A percentile compares a stretch with the other conserved stretches of the same genome.
These are phyloP conservation scores for Drosophila micromelanica DNA, from an alignment of 1,140 invertebrate species.

Conservation along the genomic window DNA sequence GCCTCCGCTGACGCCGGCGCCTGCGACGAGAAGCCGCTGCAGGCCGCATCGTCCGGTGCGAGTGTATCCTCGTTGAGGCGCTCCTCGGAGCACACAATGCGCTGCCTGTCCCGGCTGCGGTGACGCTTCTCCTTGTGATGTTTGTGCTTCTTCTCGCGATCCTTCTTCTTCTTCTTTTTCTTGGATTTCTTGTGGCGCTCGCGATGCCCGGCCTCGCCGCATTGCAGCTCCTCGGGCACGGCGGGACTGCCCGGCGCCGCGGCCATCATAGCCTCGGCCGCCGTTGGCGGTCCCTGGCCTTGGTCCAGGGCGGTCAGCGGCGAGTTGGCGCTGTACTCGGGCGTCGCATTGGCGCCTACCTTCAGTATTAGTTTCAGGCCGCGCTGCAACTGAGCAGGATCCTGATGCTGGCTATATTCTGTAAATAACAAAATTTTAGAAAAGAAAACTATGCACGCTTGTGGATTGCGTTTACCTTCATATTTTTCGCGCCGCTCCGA, in stretches of 20 bases:
- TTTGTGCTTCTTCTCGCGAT: constrained; percentile 88
- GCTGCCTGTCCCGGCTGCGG: constrained; percentile 63
- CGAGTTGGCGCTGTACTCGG: constrained; percentile 87
- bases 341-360: constrained; percentile 89
- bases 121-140: constrained; percentile 89
- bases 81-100: constrained; percentile 48
- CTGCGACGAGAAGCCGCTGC: constrained; percentile 48
- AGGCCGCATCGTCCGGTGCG: constrained; percentile 43
- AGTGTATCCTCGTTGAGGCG: constrained; percentile 45
- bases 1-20: constrained; percentile 45
- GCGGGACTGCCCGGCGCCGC: constrained; percentile 52
- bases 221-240: constrained; percentile 57
- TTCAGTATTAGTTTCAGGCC: constrained; percentile 92
- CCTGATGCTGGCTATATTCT: constrained; percentile 84
- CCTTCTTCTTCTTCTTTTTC: constrained; percentile 92
- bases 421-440: constrained; percentile 25
- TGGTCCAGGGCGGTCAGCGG: constrained; percentile 51
- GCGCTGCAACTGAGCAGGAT: constrained; percentile 86
- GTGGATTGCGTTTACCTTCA: constrained; percentile 85
- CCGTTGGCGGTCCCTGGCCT: constrained; percentile 70
- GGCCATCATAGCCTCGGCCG: constrained; percentile 80
- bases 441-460: constrained; percentile 18
- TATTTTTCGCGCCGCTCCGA: constrained; percentile 87
- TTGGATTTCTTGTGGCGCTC: constrained; percentile 89
- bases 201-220: constrained; percentile 40